Percentiles rank a stretch among this genome's conserved stretches.
Conservation (phyloP, 2,888 invertebrate species). For the Rhaphigaster nebulosa region DNA sequence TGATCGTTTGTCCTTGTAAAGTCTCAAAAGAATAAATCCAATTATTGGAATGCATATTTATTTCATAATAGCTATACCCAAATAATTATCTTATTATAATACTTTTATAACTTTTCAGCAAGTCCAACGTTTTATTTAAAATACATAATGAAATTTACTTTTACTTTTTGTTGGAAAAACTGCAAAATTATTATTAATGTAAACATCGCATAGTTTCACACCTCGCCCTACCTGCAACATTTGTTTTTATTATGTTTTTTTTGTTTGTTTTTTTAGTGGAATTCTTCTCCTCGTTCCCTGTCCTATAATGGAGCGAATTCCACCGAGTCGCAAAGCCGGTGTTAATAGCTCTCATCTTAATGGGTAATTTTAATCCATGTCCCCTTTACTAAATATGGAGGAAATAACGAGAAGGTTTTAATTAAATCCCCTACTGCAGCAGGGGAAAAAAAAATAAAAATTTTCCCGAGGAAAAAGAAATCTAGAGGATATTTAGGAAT, state of each 20-base stretch:
- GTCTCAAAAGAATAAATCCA: too few relatives aligned
- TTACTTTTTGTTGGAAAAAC: neutral
- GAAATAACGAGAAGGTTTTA: constrained; percentile 3
- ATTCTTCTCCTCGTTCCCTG: neutral
- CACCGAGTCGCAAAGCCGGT: neutral
- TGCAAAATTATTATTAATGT: neutral
- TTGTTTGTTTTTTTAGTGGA: constrained; percentile 12
- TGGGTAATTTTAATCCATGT: constrained; percentile 41
- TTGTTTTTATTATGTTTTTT: neutral
- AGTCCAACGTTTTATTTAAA: neutral
- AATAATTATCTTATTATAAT: too few relatives aligned
- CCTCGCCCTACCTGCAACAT: neutral
- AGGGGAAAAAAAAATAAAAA: neutral
- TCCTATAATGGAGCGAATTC: constrained; percentile 37
- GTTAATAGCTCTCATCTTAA: constrained; percentile 33
- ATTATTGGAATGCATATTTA: too few relatives aligned
- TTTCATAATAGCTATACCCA: too few relatives aligned
- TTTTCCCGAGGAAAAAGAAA: neutral
- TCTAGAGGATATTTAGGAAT: constrained; percentile 40
- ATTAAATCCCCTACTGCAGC: neutral
- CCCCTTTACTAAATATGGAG: constrained; percentile 19
- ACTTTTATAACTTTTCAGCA: too few relatives aligned
- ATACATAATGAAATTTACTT: neutral
- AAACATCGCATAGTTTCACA: neutral
- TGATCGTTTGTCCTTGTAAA: too few relatives aligned